A percentile compares a stretch with the other conserved stretches of the same genome.
phyloP scores from a whole-genome alignment of 2,888 invertebrate genomes.

The Arctia plantaginis region DNA sequence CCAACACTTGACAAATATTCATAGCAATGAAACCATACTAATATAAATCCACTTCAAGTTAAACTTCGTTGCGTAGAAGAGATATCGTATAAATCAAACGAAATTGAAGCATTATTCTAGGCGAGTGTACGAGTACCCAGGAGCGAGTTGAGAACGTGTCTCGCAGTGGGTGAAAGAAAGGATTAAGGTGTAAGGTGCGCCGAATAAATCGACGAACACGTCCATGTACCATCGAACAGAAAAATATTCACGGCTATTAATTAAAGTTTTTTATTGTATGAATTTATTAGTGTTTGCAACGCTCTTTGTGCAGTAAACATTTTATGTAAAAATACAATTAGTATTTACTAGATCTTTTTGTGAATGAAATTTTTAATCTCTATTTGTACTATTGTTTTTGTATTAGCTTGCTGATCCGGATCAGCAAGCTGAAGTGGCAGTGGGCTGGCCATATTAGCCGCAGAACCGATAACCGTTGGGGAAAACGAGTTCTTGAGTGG shows the following conservation, averaged over 20 bases:
- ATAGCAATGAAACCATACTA: not conserved
- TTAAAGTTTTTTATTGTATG: not conserved
- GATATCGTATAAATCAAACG: slow-evolving; percentile 38
- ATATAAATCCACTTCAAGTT: slow-evolving; percentile 1
- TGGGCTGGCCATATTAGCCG: no score
- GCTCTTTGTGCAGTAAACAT: not conserved
- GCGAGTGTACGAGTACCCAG: slow-evolving; percentile 12
- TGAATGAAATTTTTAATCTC: not conserved
- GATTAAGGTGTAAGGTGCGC: slow-evolving; percentile 48
- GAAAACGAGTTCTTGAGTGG: no score
- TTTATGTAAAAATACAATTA: no score
- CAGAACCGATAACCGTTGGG: no score
- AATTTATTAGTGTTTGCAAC: not conserved
- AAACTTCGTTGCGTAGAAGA: slow-evolving; percentile 18
- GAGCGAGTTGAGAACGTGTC: slow-evolving; percentile 35
- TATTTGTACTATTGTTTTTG: no score
- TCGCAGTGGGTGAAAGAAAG: slow-evolving; percentile 35
- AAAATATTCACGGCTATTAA: slow-evolving; percentile 19
- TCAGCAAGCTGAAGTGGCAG: no score
- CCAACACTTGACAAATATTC: not conserved
- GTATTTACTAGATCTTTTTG: not conserved
- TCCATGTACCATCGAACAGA: slow-evolving; percentile 30
- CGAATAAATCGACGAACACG: slow-evolving; percentile 53
- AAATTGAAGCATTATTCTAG: slow-evolving; percentile 50
- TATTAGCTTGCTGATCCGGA: no score